Evolutionary conservation across 2,888 invertebrate species (phyloP), one percentile per base, ranked within the genome.

Genomic region (Eristalinus sepulchralis): DNA sequence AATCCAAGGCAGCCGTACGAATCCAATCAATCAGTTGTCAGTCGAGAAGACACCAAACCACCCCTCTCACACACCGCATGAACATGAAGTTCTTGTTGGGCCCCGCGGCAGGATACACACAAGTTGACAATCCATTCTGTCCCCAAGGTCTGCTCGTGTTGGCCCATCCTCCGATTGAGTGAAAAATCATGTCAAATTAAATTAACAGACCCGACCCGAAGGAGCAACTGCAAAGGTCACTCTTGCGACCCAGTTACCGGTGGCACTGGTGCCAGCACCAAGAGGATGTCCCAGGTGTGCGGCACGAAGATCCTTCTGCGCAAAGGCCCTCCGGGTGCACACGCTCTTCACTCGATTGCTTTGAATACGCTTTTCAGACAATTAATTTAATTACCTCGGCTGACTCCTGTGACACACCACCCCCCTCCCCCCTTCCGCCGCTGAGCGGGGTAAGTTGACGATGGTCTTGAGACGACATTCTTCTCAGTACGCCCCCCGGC

Each of bases 101-200:
- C 31, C 67, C 66, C n/a, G 71, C 67, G 55, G 59, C 57, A 63
- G 55, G 64, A 70, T 36, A 62, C 55, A 39, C 64, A 84, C 71
- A 73, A 67, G 60, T 80, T 67, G 68, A 70, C 80, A 79, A 72
- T 33, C 63, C 17, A 68, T 55, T 36, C 62, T 13, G 33, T 20
- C 31, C 47, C 8, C 59, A 34, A 34, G 34, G 10, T 10, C 33
- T 2, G 22, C 34, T 31, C 31, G 31, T 22, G 13, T 47, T 17
- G 47, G 17, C 60, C 22, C 57, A 36, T 31, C 57, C 62, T 79
- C 70, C 60, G 47, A 33, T 34, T 71, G 81, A 85, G 84, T 85
- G 84, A 85, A 85, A 85, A 85, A 85, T 85, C 84, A 85, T 85
- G 84, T 85, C 81, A 77, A 85, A 85, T 85, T 85, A 85, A 85